These are phyloP conservation scores for Mythimna lalbum DNA, from an alignment of 2,888 invertebrate species.

Conservation along the genomic window DNA sequence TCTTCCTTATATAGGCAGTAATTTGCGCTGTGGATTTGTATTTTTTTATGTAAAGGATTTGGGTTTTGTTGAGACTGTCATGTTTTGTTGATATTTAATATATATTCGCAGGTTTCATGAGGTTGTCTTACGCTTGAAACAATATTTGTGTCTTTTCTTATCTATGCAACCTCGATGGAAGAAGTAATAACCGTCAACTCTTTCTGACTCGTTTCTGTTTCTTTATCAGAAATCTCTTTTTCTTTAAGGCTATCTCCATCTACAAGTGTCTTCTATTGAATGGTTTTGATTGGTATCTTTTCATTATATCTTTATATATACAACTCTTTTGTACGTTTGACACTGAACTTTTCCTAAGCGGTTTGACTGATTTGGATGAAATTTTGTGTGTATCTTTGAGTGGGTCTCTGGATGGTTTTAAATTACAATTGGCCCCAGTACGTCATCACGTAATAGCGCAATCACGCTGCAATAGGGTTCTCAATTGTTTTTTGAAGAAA, in stretches of 20 bases:
- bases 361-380: too few species aligned
- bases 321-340: too few species aligned
- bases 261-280: not conserved
- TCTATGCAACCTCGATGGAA: not conserved
- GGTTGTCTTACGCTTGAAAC: not conserved
- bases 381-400: too few species aligned
- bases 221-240: not conserved
- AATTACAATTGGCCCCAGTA: too few species aligned
- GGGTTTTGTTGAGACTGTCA: conserved; percentile 19
- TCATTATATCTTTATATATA: not conserved
- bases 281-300: not conserved
- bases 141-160: not conserved
- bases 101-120: conserved; percentile 18
- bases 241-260: too few species aligned
- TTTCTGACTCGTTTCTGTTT: not conserved
- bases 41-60: conserved; percentile 39
- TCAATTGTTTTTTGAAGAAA: too few species aligned
- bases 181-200: not conserved
- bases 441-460: too few species aligned
- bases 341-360: too few species aligned
- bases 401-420: too few species aligned
- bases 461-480: too few species aligned
- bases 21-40: conserved; percentile 46
- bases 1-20: conserved; percentile 50
- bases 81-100: conserved; percentile 16